These are phyloP conservation scores for Stegodyphus dumicola DNA, from an alignment of 1,140 invertebrate genomes.

Conservation along the genomic window DNA sequence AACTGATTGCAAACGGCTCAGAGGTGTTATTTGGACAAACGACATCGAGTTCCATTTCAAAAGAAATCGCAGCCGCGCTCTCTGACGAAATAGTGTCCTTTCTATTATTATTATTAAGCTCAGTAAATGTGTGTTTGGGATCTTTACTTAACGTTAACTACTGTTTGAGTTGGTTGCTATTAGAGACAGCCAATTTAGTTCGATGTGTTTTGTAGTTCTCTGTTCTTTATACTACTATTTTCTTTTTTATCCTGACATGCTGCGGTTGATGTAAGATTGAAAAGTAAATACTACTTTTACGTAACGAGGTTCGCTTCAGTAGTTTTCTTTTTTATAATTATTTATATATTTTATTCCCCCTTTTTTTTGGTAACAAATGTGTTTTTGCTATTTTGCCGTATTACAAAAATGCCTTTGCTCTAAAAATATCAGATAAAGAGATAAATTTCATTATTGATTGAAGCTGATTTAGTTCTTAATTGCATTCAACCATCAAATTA, in stretches of 20 bases:
- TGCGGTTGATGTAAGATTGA: constrained; percentile 25
- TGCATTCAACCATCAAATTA: no score
- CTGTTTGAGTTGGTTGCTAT: constrained; percentile 42
- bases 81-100: constrained; percentile 12
- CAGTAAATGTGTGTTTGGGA: constrained; percentile 12
- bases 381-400: no score
- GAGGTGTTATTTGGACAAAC: constrained; percentile 43
- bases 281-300: constrained; percentile 48
- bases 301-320: constrained; percentile 24
- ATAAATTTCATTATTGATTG: no score
- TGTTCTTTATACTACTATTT: no score
- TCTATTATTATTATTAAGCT: constrained; percentile 20
- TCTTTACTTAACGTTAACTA: constrained; percentile 45
- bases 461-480: no score
- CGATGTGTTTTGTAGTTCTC: background rate
- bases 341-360: no score
- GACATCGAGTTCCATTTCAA: constrained; percentile 17
- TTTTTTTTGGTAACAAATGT: no score
- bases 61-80: constrained; percentile 32
- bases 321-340: no score
- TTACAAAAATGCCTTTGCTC: no score
- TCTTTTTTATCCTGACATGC: background rate
- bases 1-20: background rate
- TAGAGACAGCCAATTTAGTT: constrained; percentile 44
- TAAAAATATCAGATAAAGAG: no score